Base-by-base conservation (phyloP, 2,888 invertebrate species). In the Drosophila incognita region DNA sequence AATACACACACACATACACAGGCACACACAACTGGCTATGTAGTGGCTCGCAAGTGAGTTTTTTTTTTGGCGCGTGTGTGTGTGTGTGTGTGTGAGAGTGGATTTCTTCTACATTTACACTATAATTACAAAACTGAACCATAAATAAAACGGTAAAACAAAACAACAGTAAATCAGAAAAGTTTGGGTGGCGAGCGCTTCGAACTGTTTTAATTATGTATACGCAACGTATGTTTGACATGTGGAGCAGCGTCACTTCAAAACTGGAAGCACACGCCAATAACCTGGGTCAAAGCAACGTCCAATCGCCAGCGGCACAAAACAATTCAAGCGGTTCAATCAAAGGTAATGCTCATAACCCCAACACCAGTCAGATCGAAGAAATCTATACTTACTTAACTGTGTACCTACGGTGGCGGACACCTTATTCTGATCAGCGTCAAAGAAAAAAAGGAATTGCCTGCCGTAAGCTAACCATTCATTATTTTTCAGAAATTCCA, bases 141-240 rank as follows among this genome's bases (percentile, higher is more conserved):
- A 29, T n/a, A 21, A 36, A 38, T 11, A 57, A 13, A 24, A n/a
- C 18, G 11, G 13, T 31, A 5, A 35, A 60, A 18, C 51, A 61
- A 61, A 38, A 24, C 24, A 38, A 54, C 21, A 18, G 33, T 6
- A 48, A 51, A 61, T 18, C 24, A 57, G 11, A 33, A 31, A 33
- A 64, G 10, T 61, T 53, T 74, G 52, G 64, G 77, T 74, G 76
- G 74, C 69, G 57, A 52, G 60, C 62, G 48, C 42, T 77, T 24
- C 29, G 74, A 78, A 36, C 68, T 38, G 27, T 59, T 51, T 79
- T 84, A 91, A 93, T 92, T 92, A 93, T 93, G 93, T 93, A 93
- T 93, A 93, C 93, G 91, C 93, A 93, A 92, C 93, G 93, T 90
- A 93, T 93, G 93, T 93, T 93, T 93, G 93, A 93, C 90, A 93